Evolutionary conservation across 2,888 invertebrate species (phyloP), one percentile per base, ranked within the genome.

Genomic region (Nemotelus nigrinus): DNA sequence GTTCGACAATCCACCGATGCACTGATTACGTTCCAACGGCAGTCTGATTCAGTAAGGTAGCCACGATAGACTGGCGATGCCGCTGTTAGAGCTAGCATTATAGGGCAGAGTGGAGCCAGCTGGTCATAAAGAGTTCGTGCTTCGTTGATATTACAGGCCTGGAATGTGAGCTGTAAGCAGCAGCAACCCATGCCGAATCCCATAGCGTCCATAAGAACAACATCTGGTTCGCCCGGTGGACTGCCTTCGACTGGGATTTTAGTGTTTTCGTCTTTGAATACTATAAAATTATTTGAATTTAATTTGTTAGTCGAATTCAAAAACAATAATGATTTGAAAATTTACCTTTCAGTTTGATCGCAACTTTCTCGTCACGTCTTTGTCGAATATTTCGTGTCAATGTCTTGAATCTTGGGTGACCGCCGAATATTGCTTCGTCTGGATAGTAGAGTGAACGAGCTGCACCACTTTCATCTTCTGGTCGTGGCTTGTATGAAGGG

Each of bases 181-280:
- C 96, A 97, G 86, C 98, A 98, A 48, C 99, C 99, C 99, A 99
- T 99, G 77, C 98, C 99, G 86, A 99, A 99, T 44, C 98, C 99
- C 99, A 99, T 99, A 1, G 97, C 96, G 87, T 99, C 99, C 93
- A 99, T 93, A 84, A 99, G 97, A 80, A 99, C 95, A 84, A 97
- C 96, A 88, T 98, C 95, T 0, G 95, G 94, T 83, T 92, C 89
- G 0, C 94, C 94, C 1, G 90, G 90, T 71, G 92, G 91, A 5
- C 93, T 92, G 81, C 95, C 93, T 84, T 95, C 95, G 82, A 97
- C 94, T 3, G 97, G 97, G 79, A 91, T 89, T 82, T 92, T 90
- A 1, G 99, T 99, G 83, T 96, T 94, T 81, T 89, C 89, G 88
- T 99, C 99, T 85, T 92, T 93, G 86, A 92, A 97, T 85, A 98